These are phyloP conservation scores for Hipparchia semele DNA, from an alignment of 2,888 invertebrate species.

Conservation along the genomic window DNA sequence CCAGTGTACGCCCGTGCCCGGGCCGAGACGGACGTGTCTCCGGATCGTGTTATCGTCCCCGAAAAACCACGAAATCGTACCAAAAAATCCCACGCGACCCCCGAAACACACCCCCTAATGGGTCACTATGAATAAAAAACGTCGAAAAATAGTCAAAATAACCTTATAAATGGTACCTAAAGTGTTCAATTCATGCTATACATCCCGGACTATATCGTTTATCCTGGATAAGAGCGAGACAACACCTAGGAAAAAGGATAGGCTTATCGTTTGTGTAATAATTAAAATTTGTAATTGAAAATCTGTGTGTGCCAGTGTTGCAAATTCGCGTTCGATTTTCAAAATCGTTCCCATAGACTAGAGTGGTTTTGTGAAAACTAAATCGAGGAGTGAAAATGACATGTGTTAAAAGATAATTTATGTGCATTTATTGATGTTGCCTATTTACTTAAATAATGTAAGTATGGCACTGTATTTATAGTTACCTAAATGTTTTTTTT, in stretches of 20 bases:
- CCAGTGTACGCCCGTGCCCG: conserved; percentile 71
- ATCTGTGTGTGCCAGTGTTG: conserved; percentile 21
- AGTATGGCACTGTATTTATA: not conserved
- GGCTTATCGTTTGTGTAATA: conserved; percentile 36
- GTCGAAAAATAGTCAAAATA: conserved; percentile 34
- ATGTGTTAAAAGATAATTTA: not conserved
- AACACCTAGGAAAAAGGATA: conserved; percentile 40
- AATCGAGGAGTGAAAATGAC: not conserved
- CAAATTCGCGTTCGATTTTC: conserved; percentile 25
- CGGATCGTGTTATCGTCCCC: conserved; percentile 32
- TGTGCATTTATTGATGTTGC: conserved; percentile 18
- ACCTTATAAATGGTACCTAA: conserved; percentile 44
- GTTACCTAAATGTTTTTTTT: not conserved
- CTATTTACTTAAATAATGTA: not conserved
- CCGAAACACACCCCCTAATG: conserved; percentile 30
- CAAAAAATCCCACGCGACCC: conserved; percentile 38
- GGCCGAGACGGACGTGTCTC: conserved; percentile 49
- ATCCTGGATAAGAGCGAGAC: conserved; percentile 50
- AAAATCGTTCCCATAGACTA: conserved; percentile 14
- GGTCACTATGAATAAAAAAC: conserved; percentile 51
- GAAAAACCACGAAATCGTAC: conserved; percentile 37
- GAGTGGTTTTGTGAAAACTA: not conserved
- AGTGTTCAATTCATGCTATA: conserved; percentile 37
- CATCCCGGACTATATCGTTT: conserved; percentile 47
- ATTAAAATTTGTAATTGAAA: conserved; percentile 35